phyloP scores from a whole-genome alignment of 1,140 invertebrate species.

The Leptestheria dahalacensis region DNA sequence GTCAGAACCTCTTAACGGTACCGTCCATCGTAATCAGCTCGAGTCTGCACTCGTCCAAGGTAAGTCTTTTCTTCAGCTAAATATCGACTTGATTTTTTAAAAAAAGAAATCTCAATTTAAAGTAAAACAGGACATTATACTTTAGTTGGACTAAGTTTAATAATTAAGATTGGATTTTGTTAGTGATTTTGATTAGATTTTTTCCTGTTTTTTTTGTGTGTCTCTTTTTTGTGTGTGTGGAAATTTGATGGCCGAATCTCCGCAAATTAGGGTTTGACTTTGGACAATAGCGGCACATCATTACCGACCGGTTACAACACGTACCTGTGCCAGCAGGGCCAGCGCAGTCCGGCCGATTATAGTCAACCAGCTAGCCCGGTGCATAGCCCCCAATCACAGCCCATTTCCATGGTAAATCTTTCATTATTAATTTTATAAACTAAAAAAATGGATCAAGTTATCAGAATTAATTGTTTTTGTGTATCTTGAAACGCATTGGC shows the following conservation, averaged over 20 bases:
- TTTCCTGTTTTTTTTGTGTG: no score
- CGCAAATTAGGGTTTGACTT: slow-evolving; percentile 10
- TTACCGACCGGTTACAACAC: slow-evolving; percentile 10
- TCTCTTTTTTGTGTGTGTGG: no score
- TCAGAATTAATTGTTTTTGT: background rate
- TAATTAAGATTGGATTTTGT: no score
- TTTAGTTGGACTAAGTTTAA: no score
- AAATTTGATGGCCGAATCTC: no score
- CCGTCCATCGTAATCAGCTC: slow-evolving; percentile 46
- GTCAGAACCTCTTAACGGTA: slow-evolving; percentile 71
- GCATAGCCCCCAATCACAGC: slow-evolving; percentile 14
- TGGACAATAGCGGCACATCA: slow-evolving; percentile 6
- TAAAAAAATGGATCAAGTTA: background rate
- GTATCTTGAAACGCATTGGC: background rate
- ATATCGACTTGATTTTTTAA: no score
- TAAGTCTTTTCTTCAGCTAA: slow-evolving; percentile 37
- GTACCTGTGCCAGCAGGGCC: slow-evolving; percentile 11
- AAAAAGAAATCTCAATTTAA: no score
- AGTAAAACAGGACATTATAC: no score
- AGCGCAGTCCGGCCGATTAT: background rate
- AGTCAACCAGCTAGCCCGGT: slow-evolving; percentile 11
- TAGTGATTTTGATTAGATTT: no score
- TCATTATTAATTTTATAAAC: background rate
- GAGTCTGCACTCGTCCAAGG: slow-evolving; percentile 63
- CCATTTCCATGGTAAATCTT: slow-evolving; percentile 12